phyloP scores from a whole-genome alignment of 2,797 vertebrate species.

The Alca torda region DNA sequence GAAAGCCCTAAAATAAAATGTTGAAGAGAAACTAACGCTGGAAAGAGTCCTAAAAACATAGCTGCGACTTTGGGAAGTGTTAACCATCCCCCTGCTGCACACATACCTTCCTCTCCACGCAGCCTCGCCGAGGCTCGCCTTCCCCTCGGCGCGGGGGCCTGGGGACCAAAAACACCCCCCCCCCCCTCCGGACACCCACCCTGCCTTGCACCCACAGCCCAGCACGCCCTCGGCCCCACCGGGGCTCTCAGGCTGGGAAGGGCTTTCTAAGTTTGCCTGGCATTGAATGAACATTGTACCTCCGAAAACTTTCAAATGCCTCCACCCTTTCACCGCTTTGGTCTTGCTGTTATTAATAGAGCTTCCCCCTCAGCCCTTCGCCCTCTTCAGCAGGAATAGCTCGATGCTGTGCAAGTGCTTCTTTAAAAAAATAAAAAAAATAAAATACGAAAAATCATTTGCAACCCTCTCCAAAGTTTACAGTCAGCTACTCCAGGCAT shows the following conservation, averaged over 20 bases:
- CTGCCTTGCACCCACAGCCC: neutral
- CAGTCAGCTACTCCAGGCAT: constrained; percentile 32
- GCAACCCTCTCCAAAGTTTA: constrained; percentile 55
- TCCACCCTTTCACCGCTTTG: neutral
- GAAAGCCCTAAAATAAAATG: constrained; percentile 66
- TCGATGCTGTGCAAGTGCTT: neutral
- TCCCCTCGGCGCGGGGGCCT: fast-evolving
- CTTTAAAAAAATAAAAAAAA: neutral
- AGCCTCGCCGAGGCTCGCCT: neutral
- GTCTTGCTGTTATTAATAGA: neutral
- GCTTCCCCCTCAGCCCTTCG: neutral
- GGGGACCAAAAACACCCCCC: neutral
- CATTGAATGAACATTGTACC: neutral
- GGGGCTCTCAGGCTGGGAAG: neutral
- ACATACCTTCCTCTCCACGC: neutral
- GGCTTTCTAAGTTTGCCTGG: neutral
- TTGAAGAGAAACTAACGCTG: constrained; percentile 58
- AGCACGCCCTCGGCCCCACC: fast-evolving
- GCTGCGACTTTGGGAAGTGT: neutral
- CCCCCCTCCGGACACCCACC: fast-evolving
- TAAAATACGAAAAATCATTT: neutral
- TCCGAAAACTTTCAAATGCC: neutral
- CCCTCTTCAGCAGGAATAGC: neutral
- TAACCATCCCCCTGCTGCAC: constrained; percentile 49
- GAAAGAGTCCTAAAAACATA: constrained; percentile 56